Evolutionary conservation across 2,797 vertebrate species (phyloP).

Genomic region (Cichlasoma orientale): DNA sequence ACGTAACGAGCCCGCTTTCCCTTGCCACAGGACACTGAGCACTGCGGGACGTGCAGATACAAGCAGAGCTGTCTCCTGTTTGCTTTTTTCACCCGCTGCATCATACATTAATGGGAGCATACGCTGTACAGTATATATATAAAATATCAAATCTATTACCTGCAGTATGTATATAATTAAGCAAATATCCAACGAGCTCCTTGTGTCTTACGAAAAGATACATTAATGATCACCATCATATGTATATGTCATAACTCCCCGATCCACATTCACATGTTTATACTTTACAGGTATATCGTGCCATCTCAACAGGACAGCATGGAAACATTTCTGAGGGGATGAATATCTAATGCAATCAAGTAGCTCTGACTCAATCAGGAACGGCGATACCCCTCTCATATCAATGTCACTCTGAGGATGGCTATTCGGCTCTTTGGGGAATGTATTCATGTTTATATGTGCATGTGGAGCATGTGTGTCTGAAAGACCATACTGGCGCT

Average conservation of each 20-base stretch:
- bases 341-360: slow-evolving; percentile 73
- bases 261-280: slow-evolving; percentile 21
- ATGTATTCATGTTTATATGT: slow-evolving; percentile 27
- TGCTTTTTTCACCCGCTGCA: not conserved
- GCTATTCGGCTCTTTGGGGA: slow-evolving; percentile 28
- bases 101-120: not conserved
- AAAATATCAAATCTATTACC: no score
- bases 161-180: not conserved
- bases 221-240: no score
- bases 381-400: slow-evolving; percentile 46
- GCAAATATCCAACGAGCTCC: not conserved
- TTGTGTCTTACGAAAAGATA: not conserved
- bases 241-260: not conserved
- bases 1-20: slow-evolving; percentile 91
- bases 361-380: slow-evolving; percentile 54
- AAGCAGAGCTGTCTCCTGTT: not conserved
- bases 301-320: slow-evolving; percentile 15
- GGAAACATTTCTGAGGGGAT: slow-evolving; percentile 38
- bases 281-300: not conserved
- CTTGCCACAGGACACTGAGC: slow-evolving; percentile 92
- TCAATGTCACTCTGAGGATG: slow-evolving; percentile 50
- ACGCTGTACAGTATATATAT: not conserved
- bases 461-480: slow-evolving; percentile 12
- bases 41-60: slow-evolving; percentile 74
- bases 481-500: slow-evolving; percentile 58